A percentile compares a stretch with the other conserved stretches of the same genome.
Evolutionary conservation across 1,140 invertebrate species (phyloP).

Genomic region (Atta colombica): DNA sequence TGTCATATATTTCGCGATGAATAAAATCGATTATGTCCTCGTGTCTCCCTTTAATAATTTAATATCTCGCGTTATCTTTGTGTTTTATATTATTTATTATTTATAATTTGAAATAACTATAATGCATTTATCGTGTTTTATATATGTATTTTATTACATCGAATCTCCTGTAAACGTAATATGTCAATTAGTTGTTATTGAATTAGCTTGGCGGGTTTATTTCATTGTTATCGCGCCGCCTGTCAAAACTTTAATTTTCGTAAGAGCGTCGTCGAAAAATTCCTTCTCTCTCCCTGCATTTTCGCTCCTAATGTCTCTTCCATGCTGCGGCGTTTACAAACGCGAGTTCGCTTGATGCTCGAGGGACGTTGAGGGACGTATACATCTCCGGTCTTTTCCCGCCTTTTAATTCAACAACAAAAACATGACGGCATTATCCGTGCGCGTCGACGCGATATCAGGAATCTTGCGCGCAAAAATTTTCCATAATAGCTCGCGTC

Average conservation of each 20-base stretch:
- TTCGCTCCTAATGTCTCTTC: constrained; percentile 59
- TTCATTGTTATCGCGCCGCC: constrained; percentile 22
- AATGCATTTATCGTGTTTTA: constrained; percentile 9
- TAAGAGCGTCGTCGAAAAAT: constrained; percentile 55
- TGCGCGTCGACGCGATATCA: constrained; percentile 24
- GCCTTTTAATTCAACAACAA: constrained; percentile 58
- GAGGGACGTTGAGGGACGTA: constrained; percentile 44
- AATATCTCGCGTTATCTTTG: neutral
- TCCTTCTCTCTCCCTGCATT: constrained; percentile 42
- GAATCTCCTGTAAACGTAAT: constrained; percentile 1
- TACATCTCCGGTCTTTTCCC: constrained; percentile 34
- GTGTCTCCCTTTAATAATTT: neutral
- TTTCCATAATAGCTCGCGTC: constrained; percentile 22
- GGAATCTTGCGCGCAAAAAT: constrained; percentile 14
- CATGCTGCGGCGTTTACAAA: constrained; percentile 53
- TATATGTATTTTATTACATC: neutral
- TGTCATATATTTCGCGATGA: constrained; percentile 48
- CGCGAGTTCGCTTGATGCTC: constrained; percentile 30
- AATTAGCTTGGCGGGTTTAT: constrained; percentile 29
- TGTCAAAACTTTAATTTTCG: constrained; percentile 59
- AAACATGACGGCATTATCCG: constrained; percentile 42
- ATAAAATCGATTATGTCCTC: constrained; percentile 51
- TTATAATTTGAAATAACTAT: neutral
- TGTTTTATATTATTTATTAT: too few species aligned
- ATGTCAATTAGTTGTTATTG: constrained; percentile 43